Base-by-base conservation (phyloP, 2,888 invertebrate genomes). In the Yponomeuta malinellus region DNA sequence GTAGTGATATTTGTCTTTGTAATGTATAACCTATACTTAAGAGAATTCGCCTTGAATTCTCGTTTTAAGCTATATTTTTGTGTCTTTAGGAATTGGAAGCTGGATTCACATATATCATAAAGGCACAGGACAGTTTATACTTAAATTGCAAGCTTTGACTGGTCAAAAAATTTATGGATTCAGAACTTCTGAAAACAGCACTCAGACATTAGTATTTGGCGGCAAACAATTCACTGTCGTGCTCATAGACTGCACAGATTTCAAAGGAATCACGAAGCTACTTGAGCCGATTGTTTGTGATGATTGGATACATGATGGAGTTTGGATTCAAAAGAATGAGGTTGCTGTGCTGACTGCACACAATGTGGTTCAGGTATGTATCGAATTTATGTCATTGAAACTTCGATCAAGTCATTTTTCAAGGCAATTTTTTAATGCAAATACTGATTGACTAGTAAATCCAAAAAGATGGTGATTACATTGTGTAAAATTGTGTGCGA, bases 281-380 rank as follows among this genome's bases (percentile, higher is more conserved):
- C 80, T 83, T 69, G 76, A 81, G 15, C 76, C 86, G 0, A 71
- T 86, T 6, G 76, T 83, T 6, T 88, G 93, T 75, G 84, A 89
- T 74, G 96, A 96, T 79, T 96, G 96, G 96, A 87, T 96, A 43
- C 93, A 95, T 78, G 89, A 93, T 63, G 93, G 92, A 0, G 82
- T 87, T 68, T 94, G 95, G 92, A 74, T 93, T 0, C 78, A 87
- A 70, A 75, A 85, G 52, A 75, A 81, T 33, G 75, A 86, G 71
- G 81, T 96, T 71, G 93, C 93, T 1, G 77, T 95, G 48, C 89
- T 96, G 66, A 94, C 94, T 69, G 94, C 95, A 69, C 95, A 95
- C 75, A 95, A 95, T 87, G 92, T 93, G 70, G 89, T 95, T 1
- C 83, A 94, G 80, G 92, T 90, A 75, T 77, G 82, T 33, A 33